These are phyloP conservation scores for Marmota monax DNA, from an alignment of 2,113 vertebrate genomes.

Conservation along the genomic window DNA sequence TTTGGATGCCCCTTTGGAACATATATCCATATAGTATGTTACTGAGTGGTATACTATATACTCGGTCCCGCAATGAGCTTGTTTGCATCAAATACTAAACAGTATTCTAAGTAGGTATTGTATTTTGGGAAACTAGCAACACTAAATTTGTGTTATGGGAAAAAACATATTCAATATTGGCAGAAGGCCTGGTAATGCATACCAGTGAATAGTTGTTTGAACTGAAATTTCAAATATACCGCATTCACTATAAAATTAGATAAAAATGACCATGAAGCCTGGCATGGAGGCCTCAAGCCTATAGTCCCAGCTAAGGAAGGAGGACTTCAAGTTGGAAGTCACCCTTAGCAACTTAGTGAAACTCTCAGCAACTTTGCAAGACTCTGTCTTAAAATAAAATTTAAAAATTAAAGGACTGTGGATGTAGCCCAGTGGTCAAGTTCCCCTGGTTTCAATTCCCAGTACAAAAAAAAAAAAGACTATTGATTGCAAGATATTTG, in stretches of 20 bases:
- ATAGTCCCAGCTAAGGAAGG: too few species aligned
- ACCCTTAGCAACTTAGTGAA: too few species aligned
- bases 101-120: background rate
- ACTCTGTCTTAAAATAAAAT: too few species aligned
- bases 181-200: background rate
- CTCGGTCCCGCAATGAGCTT: background rate
- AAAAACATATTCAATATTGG: background rate
- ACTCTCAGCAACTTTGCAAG: too few species aligned
- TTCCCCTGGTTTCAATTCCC: too few species aligned
- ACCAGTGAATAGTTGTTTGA: background rate
- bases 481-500: background rate
- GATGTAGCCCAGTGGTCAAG: too few species aligned
- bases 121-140: background rate
- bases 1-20: background rate
- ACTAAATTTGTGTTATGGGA: background rate
- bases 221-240: background rate
- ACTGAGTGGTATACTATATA: background rate
- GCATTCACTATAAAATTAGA: background rate
- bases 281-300: too few species aligned
- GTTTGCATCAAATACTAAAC: background rate
- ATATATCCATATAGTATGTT: background rate
- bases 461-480: too few species aligned
- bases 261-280: background rate
- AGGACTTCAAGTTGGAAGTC: too few species aligned
- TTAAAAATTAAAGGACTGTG: too few species aligned